These are phyloP conservation scores for Eremobia ochroleuca DNA, from an alignment of 2,888 invertebrate genomes.

Conservation along the genomic window DNA sequence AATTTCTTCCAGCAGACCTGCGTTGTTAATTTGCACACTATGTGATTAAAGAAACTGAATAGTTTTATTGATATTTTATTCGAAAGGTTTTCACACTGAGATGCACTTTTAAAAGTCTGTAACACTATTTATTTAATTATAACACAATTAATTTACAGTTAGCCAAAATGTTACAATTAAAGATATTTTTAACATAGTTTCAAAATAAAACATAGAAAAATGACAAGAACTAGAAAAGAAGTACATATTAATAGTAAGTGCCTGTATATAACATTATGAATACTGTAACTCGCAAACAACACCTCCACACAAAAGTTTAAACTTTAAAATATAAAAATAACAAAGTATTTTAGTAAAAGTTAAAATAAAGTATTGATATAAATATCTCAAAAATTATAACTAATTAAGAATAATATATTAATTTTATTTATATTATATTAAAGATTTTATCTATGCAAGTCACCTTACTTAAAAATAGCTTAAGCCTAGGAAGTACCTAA, in stretches of 20 bases:
- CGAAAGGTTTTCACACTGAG: constrained; percentile 13
- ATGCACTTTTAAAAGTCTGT: constrained; percentile 6
- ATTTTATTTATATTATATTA: constrained; percentile 5
- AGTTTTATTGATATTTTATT: constrained; percentile 39
- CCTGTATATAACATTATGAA: constrained; percentile 20
- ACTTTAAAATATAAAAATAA: constrained; percentile 26
- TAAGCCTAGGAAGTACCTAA: constrained; percentile 10
- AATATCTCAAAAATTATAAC: constrained; percentile 29
- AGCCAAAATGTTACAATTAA: constrained; percentile 14
- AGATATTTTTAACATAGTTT: constrained; percentile 33
- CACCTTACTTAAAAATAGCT: background rate
- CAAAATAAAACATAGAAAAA: constrained; percentile 45
- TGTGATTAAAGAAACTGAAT: constrained; percentile 13
- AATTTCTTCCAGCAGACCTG: too few species aligned
- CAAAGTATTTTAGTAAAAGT: constrained; percentile 30
- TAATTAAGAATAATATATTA: constrained; percentile 16
- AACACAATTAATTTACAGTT: constrained; percentile 3
- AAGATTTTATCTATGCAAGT: background rate
- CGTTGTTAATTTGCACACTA: background rate
- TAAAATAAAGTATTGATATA: constrained; percentile 29
- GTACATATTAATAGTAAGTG: constrained; percentile 10
- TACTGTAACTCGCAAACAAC: background rate
- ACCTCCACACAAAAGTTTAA: constrained; percentile 17
- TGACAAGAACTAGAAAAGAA: constrained; percentile 47
- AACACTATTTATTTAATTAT: constrained; percentile 5